These are phyloP conservation scores for Drymonia ruficornis DNA, from an alignment of 2,888 invertebrate genomes.

Conservation along the genomic window DNA sequence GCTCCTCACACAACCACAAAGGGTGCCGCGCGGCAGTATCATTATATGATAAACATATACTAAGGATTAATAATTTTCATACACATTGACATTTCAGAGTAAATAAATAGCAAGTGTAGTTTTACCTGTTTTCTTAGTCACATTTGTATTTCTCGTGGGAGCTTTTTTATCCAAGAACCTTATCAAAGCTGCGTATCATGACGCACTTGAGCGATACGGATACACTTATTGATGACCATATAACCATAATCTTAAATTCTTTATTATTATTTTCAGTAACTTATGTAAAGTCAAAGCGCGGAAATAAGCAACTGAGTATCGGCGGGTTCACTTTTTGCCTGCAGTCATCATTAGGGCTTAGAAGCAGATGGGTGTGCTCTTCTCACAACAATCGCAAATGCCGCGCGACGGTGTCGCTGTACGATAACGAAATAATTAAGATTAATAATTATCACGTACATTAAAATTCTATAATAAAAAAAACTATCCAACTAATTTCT, in stretches of 20 bases:
- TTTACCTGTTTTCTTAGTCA: too few relatives aligned
- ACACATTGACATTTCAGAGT: slow-evolving; percentile 27
- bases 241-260: too few relatives aligned
- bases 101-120: too few relatives aligned
- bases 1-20: slow-evolving; percentile 42
- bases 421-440: too few relatives aligned
- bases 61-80: slow-evolving; percentile 35
- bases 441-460: too few relatives aligned
- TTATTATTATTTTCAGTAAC: background rate
- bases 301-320: too few relatives aligned
- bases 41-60: slow-evolving; percentile 35
- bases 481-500: background rate
- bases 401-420: slow-evolving; percentile 19
- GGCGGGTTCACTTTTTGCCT: too few relatives aligned
- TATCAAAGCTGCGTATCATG: too few relatives aligned
- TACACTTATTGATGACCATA: too few relatives aligned
- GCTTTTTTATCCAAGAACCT: too few relatives aligned
- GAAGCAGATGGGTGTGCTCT: slow-evolving; percentile 49
- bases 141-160: background rate
- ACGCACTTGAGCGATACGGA: too few relatives aligned
- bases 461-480: background rate
- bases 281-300: background rate
- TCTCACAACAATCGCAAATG: slow-evolving; percentile 44
- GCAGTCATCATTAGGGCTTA: too few relatives aligned
- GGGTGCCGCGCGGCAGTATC: slow-evolving; percentile 42